Evolutionary conservation across 37 sponge, comb jelly and placozoan species (phyloP), one percentile per base, ranked within the genome.

Genomic region (Hexactinellida sp.): DNA sequence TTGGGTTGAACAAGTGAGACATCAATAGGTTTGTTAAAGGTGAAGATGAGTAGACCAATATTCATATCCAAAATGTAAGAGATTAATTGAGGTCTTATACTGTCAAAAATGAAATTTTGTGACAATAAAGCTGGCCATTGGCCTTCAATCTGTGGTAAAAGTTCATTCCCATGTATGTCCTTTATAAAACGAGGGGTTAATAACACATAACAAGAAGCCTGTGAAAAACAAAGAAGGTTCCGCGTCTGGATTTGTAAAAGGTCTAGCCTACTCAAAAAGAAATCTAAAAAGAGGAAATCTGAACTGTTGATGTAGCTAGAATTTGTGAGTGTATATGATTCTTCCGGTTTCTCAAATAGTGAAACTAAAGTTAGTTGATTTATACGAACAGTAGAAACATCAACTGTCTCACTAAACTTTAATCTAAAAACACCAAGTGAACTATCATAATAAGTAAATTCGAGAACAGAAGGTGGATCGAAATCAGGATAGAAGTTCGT

Each of bases 11-110:
- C 38, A 19, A 37, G 39, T 36, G 38, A 83, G 34, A 89, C 90
- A 55, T 93, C 89, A 35, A 95, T 85, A 1, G 96, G 90, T 88
- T 95, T 94, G 83, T 82, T 84, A 83, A 95, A 95, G 9, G 89
- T 84, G 41, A 95, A 51, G 13, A 36, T 19, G 35, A 95, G 38
- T 10, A 51, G 54, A 54, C 96, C 93, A 19, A 83, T 37, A 1
- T 84, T 82, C 47, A 93, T 86, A 89, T 92, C 38, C 36, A 90
- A 92, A 21, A 38, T 82, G 54, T 91, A 91, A 0, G 35, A 38
- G 35, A 38, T 5, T 23, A 94, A 41, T 55, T 84, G 54, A 16
- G 94, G 94, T 55, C 84, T 63, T 1, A 41, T 35, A 63, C 55
- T 32, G 36, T 94, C 94, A 82, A 84, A 87, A 35, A 90, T 85